Evolutionary conservation across 2,888 invertebrate species (phyloP), one percentile per base, ranked within the genome.

Genomic region (Acutogordius australiensis): DNA sequence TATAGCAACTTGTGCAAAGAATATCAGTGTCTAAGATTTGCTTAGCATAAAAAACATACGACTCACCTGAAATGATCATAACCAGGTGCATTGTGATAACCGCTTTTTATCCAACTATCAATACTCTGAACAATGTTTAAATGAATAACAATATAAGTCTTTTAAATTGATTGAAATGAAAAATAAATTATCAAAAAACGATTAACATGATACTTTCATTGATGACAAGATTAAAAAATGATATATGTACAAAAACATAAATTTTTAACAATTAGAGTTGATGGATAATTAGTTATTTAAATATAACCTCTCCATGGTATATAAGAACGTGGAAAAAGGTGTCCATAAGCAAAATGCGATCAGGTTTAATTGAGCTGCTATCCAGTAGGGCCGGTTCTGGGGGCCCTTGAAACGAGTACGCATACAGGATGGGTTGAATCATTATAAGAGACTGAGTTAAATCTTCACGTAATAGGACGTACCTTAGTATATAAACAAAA

Each of bases 291-390:
- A 56, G 56, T 56, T 26, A 13, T 8, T 18, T 58, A 28, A 18
- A 59, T 8, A 57, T 68, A 70, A 84, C 85, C 79, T 91, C 91
- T 70, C 97, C 97, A 68, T 91, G 91, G 74, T 91, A 99, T 68
- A 99, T 97, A 61, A 99, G 79, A 68, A 99, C 88, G 74, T 97
- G 97, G 80, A 99, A 99, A 77, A 97, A 99, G 0, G 97, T 94
- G 73, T 99, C 97, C 91, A 99, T 91, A 61, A 99, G 78, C 56
- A 99, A 77, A 67, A 99, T 97, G 62, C 88, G 78, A 71, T 99
- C 97, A 0, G 90, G 81, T 71, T 90, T 86, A 68, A 99, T 94
- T 63, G 88, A 88, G 60, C 88, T 87, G 1, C 94, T 88, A 71
- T 99, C 97, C 44, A 99, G 75, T 27, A 97, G 75, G 2, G 97